Evolutionary conservation across 2,797 vertebrate genomes (phyloP), one percentile per base, ranked within the genome.

Genomic region (Sciurus vulgaris): DNA sequence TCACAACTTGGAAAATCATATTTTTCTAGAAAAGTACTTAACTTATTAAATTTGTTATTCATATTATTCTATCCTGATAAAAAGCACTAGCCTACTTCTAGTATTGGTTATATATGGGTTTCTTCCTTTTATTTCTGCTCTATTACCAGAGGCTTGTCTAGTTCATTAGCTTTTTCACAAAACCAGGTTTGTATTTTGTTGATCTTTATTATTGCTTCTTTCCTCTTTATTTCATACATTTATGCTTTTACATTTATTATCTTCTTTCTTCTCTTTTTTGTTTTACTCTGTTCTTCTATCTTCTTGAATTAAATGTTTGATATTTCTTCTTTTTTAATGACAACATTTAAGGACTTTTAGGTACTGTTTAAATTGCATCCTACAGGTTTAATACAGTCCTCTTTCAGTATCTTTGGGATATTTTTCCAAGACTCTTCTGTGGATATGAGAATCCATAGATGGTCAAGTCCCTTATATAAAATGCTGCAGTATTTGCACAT

Each of bases 11-110:
- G 65, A 91, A 88, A 88, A 79, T 69, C 6, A 14, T 11, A 24
- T 81, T 95, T 94, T 87, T 90, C 38, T 51, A 82, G 7, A 89
- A 88, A 93, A 93, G n/a, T 63, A 41, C 1, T n/a, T 73, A 94
- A 44, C 38, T 59, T n/a, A 70, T 30, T 47, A 88, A 65, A 91
- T 67, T 78, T 95, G 10, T 84, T 78, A 74, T 56, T 81, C 33
- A 54, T 35, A 54, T 65, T 72, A 86, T 28, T 67, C 65, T 72
- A 89, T 28, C 59, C 59, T 90, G 44, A 65, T 87, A 86, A 83
- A 78, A 74, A 41, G 7, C 18, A 51, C 35, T 72, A 65, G 10
- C n/a, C 8, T 79, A 10, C 78, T 89, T 59, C 5, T 49, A 79
- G 65, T 41, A 61, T 38, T 88, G 38, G 18, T 26, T 77, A 47